phyloP scores from a whole-genome alignment of 2,113 vertebrate genomes.

The Mionectes macconnelli region DNA sequence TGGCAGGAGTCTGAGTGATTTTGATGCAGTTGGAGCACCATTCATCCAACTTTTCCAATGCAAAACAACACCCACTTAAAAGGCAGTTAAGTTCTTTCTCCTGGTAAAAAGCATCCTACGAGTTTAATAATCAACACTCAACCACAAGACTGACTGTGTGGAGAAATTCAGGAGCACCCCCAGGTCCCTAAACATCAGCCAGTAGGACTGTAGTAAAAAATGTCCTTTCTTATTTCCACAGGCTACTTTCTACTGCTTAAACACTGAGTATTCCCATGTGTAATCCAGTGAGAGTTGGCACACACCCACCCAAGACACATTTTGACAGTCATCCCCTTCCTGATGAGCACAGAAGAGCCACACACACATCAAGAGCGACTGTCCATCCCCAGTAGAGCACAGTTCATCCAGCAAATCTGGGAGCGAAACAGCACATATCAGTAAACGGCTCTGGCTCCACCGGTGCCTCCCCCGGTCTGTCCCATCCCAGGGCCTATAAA shows the following conservation, averaged over 20 bases:
- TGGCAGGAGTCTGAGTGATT: neutral
- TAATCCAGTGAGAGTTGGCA: neutral
- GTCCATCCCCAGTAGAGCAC: neutral
- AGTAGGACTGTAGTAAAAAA: neutral
- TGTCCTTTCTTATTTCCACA: neutral
- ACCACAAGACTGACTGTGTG: neutral
- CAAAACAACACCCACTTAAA: neutral
- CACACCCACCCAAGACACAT: neutral
- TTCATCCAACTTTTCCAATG: neutral
- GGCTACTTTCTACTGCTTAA: neutral
- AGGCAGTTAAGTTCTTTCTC: neutral
- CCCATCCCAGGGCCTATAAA: constrained; percentile 77
- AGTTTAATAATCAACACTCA: neutral
- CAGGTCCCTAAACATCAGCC: neutral
- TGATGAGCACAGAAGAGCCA: neutral
- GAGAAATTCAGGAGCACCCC: neutral
- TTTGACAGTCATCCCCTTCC: neutral
- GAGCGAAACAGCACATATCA: neutral
- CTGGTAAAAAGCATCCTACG: neutral
- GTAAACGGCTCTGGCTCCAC: constrained; percentile 9
- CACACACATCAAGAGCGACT: neutral
- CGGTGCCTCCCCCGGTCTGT: neutral
- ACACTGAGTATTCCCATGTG: fast-evolving
- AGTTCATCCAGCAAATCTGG: fast-evolving
- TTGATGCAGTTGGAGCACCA: neutral